phyloP scores from a whole-genome alignment of 2,797 vertebrate species.

The Cottoperca gobio region DNA sequence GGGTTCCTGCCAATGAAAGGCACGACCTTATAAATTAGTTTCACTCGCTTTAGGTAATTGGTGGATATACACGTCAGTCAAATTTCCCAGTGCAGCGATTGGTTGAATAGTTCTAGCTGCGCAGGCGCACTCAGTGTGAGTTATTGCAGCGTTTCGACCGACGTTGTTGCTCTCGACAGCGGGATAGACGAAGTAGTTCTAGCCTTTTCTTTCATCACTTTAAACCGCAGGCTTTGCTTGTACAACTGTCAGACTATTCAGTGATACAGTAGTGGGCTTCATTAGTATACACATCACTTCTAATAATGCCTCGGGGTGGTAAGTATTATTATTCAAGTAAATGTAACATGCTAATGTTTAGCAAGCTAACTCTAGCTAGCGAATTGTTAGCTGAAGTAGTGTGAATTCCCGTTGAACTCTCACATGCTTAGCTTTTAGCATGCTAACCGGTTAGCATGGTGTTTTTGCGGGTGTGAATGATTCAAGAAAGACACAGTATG shows the following conservation, averaged over 20 bases:
- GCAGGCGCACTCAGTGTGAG: slow-evolving; percentile 23
- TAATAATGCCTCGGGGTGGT: slow-evolving; percentile 86
- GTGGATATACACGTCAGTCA: slow-evolving; percentile 24
- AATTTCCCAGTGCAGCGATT: slow-evolving; percentile 28
- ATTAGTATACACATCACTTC: not conserved
- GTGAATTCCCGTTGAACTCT: slow-evolving; percentile 23
- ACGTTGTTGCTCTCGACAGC: slow-evolving; percentile 33
- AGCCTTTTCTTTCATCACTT: slow-evolving; percentile 44
- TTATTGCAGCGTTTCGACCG: slow-evolving; percentile 5
- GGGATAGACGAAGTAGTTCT: slow-evolving; percentile 58
- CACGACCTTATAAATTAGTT: not conserved
- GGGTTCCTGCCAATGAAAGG: not conserved
- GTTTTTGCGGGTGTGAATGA: not conserved
- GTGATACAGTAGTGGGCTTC: not conserved
- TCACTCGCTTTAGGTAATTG: slow-evolving; percentile 20
- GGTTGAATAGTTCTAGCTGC: slow-evolving; percentile 13
- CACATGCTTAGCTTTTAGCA: slow-evolving; percentile 71
- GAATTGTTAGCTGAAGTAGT: slow-evolving; percentile 38
- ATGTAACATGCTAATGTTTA: slow-evolving; percentile 1
- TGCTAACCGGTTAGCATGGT: slow-evolving; percentile 64
- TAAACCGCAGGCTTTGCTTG: not conserved
- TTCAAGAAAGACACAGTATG: not conserved
- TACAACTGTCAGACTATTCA: not conserved
- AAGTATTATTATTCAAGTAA: slow-evolving; percentile 51
- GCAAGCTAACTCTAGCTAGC: slow-evolving; percentile 43